These are phyloP conservation scores for Aphaenogaster rudis DNA, from an alignment of 1,140 invertebrate species.

Conservation along the genomic window DNA sequence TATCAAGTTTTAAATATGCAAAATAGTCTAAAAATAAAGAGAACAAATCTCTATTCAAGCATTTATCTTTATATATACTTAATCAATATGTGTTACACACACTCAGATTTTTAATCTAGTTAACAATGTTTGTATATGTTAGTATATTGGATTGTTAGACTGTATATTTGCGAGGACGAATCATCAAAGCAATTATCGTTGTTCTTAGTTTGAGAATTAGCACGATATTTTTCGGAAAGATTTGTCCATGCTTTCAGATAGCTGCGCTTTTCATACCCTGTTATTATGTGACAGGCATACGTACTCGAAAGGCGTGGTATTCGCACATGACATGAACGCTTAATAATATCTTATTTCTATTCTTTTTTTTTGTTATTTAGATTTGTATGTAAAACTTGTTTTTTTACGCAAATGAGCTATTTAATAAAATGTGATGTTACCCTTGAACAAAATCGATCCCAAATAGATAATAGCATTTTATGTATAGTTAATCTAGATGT, in stretches of 20 bases:
- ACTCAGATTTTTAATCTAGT: conserved; percentile 33
- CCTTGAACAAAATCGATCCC: conserved; percentile 15
- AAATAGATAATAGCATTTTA: neutral
- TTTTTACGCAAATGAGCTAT: conserved; percentile 1
- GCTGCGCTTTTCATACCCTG: conserved; percentile 47
- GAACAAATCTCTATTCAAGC: neutral
- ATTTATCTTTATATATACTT: conserved; percentile 37
- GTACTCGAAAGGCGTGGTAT: conserved; percentile 33
- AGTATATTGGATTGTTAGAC: neutral
- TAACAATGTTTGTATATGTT: conserved; percentile 5
- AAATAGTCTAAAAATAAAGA: neutral
- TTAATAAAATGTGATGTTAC: conserved; percentile 15
- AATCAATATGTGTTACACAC: neutral
- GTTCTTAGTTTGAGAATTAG: conserved; percentile 54
- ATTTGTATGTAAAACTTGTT: conserved; percentile 13
- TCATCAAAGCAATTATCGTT: conserved; percentile 52
- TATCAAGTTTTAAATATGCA: neutral
- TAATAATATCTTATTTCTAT: conserved; percentile 22
- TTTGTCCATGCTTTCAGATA: conserved; percentile 15
- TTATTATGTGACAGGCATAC: conserved; percentile 41
- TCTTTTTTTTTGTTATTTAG: conserved; percentile 7
- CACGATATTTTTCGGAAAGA: conserved; percentile 47
- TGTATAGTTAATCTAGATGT: neutral
- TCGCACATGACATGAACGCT: conserved; percentile 20
- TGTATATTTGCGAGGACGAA: conserved; percentile 21